Percentiles rank a stretch among this genome's conserved stretches.
Evolutionary conservation across 1,140 invertebrate genomes (phyloP).

Genomic region (Spodoptera litura): DNA sequence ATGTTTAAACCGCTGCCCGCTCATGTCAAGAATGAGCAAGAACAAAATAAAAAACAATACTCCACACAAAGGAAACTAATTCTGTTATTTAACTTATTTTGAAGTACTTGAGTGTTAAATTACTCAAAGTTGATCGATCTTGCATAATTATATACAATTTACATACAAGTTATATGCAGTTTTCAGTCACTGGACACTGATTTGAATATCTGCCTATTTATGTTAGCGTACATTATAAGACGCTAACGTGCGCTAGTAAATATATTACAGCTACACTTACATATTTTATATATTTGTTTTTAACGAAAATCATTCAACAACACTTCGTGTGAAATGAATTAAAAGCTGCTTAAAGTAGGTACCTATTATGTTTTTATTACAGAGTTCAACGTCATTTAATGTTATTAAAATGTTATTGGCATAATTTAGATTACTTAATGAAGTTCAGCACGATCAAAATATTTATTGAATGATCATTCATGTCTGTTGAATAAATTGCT

Average conservation of each 20-base stretch:
- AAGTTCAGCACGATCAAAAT: slow-evolving; percentile 9
- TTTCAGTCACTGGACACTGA: neutral
- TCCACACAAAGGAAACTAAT: neutral
- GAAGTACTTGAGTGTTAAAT: neutral
- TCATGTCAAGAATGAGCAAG: neutral
- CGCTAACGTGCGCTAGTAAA: slow-evolving; percentile 9
- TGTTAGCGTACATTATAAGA: slow-evolving; percentile 18
- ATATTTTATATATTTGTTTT: slow-evolving; percentile 18
- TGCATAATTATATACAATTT: neutral
- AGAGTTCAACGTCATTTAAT: slow-evolving; percentile 15
- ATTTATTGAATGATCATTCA: slow-evolving; percentile 4
- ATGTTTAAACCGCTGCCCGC: slow-evolving; percentile 3
- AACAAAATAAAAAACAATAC: neutral
- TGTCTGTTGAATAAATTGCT: neutral
- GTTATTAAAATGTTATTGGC: neutral
- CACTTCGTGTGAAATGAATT: slow-evolving; percentile 6
- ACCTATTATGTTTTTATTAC: slow-evolving; percentile 9
- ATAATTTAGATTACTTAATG: slow-evolving; percentile 25
- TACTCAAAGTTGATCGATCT: neutral
- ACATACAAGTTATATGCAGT: neutral
- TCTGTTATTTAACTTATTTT: neutral
- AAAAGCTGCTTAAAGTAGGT: neutral
- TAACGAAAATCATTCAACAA: slow-evolving; percentile 19
- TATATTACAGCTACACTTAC: neutral
- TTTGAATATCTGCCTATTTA: slow-evolving; percentile 32